Base-by-base conservation (phyloP, 2,888 invertebrate species). In the Mythimna pallens region DNA sequence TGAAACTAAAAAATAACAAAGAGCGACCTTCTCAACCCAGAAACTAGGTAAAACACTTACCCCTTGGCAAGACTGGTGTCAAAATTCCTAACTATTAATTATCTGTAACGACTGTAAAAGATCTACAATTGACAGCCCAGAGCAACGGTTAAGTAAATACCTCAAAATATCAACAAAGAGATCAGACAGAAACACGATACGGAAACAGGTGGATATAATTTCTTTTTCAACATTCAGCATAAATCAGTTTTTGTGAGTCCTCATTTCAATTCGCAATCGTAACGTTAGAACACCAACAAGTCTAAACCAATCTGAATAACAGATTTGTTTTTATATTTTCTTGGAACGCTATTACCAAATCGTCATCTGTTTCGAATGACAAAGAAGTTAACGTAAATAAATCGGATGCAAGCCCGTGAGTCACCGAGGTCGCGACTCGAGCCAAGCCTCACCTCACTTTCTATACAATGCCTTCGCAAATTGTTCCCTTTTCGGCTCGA, bases 361-460 rank as follows among this genome's bases (percentile, higher is more conserved):
- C 64, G 36, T 64, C 55, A 68, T 85, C 70, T 65, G 59, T 68
- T 73, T 59, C 57, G 58, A 79, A 81, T 67, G 69, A 83, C 67
- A 82, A 70, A 74, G 59, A 72, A 69, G 65, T 65, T 72, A 81
- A 81, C 70, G 66, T 79, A 85, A 86, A 84, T 81, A 76, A 76
- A 81, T 76, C 65, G 73, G 85, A 86, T 84, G 84, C 76, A 86
- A 82, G 75, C 75, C 63, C 67, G 84, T 91, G 92, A 61, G 61
- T 61, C 40, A 61, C 61, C 85, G 89, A 91, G 92, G 90, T 91
- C 91, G 79, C 77, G 74, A 65, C 62, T 62, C 47, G 65, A 70
- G 83, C 85, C 88, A 76, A 89, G 83, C 89, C 87, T 85, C 84
- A 83, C 89, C 87, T 86, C 81, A 84, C 92, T 93, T 92, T 93